Conservation (phyloP, 1,140 invertebrate genomes). For the Eufriesea mexicana region DNA sequence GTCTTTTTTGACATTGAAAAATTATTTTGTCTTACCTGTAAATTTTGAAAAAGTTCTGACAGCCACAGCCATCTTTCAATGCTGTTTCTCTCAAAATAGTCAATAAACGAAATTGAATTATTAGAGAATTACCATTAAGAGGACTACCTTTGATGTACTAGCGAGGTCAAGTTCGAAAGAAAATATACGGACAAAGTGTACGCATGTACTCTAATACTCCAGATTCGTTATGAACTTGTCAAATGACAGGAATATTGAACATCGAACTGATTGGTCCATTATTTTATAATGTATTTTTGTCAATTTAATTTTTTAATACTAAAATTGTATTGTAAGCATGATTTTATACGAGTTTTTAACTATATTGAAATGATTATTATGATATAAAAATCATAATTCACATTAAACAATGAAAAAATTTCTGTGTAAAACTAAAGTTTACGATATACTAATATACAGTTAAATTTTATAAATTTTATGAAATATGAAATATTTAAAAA, state of each 20-base stretch:
- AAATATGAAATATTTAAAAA: not conserved
- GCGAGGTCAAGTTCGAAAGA: constrained; percentile 66
- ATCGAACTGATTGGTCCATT: constrained; percentile 33
- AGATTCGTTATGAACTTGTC: constrained; percentile 32
- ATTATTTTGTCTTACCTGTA: constrained; percentile 69
- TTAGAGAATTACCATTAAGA: constrained; percentile 74
- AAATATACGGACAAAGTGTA: constrained; percentile 58
- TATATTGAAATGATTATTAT: not conserved
- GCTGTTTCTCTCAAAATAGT: constrained; percentile 51
- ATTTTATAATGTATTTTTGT: not conserved
- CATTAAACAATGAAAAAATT: too few relatives aligned
- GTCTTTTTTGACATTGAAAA: not conserved
- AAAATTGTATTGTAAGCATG: not conserved
- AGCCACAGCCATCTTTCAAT: constrained; percentile 79
- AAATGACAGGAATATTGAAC: constrained; percentile 29
- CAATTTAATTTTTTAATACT: constrained; percentile 19
- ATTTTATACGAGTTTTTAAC: not conserved
- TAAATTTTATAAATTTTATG: not conserved
- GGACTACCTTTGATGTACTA: constrained; percentile 66
- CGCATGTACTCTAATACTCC: constrained; percentile 23
- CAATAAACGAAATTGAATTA: constrained; percentile 65
- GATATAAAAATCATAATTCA: not conserved
- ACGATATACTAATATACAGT: too few relatives aligned
- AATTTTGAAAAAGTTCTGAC: constrained; percentile 79
- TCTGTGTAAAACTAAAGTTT: too few relatives aligned